Conservation (phyloP, 2,797 vertebrate species). For the Propithecus deckenii region DNA sequence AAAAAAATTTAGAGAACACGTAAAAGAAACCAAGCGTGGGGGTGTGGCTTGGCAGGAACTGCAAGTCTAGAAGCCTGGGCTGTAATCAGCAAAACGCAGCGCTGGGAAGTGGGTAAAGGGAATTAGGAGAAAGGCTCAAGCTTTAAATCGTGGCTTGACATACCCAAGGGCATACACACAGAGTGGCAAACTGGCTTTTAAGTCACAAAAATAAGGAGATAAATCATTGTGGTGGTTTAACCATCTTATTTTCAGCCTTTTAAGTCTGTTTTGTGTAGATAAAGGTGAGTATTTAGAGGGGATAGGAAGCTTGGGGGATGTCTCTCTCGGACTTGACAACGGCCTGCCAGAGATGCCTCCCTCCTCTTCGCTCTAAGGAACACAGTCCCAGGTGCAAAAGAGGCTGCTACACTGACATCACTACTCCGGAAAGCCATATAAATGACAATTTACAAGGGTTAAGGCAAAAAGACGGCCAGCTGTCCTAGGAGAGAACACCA, state of each 20-base stretch:
- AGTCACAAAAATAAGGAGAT: constrained; percentile 39
- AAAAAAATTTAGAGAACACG: constrained; percentile 41
- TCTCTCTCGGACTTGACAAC: not conserved
- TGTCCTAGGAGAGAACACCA: not conserved
- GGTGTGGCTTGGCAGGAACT: not conserved
- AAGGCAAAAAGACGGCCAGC: not conserved
- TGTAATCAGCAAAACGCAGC: constrained; percentile 7
- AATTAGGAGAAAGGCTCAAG: not conserved
- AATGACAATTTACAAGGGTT: not conserved
- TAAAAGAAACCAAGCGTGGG: not conserved
- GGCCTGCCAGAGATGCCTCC: not conserved
- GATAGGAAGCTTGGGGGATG: not conserved
- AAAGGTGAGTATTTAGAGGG: not conserved
- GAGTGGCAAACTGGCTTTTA: not conserved
- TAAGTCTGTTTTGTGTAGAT: not conserved
- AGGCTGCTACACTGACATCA: not conserved
- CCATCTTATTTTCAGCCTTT: not conserved
- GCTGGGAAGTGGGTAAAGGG: constrained; percentile 16
- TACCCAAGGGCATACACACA: not conserved
- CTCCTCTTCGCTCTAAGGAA: not conserved
- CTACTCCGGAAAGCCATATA: not conserved
- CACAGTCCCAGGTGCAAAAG: not conserved
- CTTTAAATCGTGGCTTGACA: constrained; percentile 33
- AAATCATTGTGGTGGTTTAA: not conserved
- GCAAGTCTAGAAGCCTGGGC: not conserved